Conservation (phyloP, 2,113 vertebrate species). For the Benthochromis sp. region DNA sequence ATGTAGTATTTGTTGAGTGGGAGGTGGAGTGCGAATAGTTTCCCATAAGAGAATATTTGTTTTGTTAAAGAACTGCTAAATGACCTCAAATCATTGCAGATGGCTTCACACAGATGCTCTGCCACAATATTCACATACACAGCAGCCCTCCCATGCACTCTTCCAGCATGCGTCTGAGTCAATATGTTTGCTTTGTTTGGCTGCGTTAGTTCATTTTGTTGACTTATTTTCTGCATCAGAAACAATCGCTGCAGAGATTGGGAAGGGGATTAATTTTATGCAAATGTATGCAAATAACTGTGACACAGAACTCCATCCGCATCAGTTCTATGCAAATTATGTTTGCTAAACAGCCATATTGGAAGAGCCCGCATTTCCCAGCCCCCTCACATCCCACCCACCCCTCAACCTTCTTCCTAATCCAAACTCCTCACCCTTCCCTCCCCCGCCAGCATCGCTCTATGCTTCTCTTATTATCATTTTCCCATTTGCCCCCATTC, state of each 20-base stretch:
- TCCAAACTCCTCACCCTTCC: neutral
- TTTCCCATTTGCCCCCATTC: conserved; percentile 9
- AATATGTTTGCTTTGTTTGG: conserved; percentile 64
- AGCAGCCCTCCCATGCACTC: neutral
- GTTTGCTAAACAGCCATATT: conserved; percentile 69
- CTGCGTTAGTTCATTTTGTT: conserved; percentile 51
- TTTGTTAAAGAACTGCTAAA: neutral
- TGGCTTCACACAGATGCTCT: neutral
- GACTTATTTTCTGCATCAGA: conserved; percentile 67
- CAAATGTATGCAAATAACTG: conserved; percentile 72
- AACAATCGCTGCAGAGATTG: conserved; percentile 59
- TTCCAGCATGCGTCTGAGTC: conserved; percentile 35
- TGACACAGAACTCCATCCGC: conserved; percentile 64
- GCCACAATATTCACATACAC: neutral
- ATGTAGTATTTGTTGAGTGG: neutral
- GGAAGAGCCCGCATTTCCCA: conserved; percentile 42
- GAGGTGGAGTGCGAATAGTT: neutral
- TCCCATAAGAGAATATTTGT: neutral
- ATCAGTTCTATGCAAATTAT: conserved; percentile 70
- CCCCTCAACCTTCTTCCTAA: conserved; percentile 5
- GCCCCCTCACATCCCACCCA: conserved; percentile 26
- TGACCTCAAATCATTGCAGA: conserved; percentile 20
- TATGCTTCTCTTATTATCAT: neutral
- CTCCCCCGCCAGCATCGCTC: neutral
- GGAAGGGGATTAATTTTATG: conserved; percentile 70